phyloP scores from a whole-genome alignment of 2,888 invertebrate genomes.

The Coenonympha glycerion region DNA sequence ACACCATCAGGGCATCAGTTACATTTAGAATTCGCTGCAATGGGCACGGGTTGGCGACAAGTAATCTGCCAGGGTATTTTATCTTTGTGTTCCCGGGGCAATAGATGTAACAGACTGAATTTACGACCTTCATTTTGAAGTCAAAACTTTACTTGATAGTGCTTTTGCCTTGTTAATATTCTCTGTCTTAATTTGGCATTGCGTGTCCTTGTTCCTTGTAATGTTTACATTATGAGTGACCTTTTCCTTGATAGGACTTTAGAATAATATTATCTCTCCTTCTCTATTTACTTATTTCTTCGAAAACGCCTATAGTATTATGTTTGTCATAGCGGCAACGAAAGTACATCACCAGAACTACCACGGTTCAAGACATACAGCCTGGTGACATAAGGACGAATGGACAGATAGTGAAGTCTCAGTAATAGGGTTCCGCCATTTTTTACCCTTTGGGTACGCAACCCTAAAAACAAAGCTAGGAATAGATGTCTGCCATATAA shows the following conservation, averaged over 20 bases:
- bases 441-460: no score
- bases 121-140: constrained; percentile 21
- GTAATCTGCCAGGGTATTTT: constrained; percentile 11
- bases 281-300: neutral
- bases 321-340: no score
- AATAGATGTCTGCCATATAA: no score
- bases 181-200: constrained; percentile 3
- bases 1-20: neutral
- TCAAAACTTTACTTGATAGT: constrained; percentile 8
- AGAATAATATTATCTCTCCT: neutral
- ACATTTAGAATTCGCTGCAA: constrained; percentile 13
- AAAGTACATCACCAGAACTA: no score
- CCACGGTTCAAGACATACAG: no score
- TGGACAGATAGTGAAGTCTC: no score
- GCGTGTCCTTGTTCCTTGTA: neutral
- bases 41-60: constrained; percentile 2
- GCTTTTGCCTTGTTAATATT: constrained; percentile 7
- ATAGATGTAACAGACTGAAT: constrained; percentile 12
- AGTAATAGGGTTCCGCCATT: no score
- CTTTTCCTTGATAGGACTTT: neutral
- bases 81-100: constrained; percentile 12
- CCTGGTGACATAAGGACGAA: no score
- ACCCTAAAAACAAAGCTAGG: no score
- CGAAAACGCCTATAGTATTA: no score
- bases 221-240: neutral